Percentiles rank a stretch among this genome's conserved stretches.
Evolutionary conservation across 2,797 vertebrate species (phyloP).

Genomic region (Thunnus albacares): DNA sequence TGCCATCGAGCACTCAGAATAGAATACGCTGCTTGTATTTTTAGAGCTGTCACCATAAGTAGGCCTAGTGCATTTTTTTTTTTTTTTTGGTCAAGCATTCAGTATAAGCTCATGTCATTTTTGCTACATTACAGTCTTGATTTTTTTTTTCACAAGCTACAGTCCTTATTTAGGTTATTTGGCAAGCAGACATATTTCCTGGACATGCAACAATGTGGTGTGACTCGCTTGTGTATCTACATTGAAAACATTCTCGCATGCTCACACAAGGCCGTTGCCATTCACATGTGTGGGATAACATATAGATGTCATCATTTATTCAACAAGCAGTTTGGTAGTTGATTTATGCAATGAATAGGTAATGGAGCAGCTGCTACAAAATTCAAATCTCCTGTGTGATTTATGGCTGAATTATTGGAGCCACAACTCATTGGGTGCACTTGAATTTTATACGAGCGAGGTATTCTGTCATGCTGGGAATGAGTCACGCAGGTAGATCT

Average conservation of each 20-base stretch:
- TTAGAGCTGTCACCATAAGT: conserved; percentile 73
- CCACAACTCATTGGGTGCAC: conserved; percentile 43
- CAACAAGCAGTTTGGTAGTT: conserved; percentile 77
- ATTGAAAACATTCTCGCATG: conserved; percentile 33
- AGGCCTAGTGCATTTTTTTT: conserved; percentile 42
- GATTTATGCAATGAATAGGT: conserved; percentile 81
- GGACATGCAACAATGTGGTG: background rate
- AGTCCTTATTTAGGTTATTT: conserved; percentile 9
- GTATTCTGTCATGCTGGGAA: conserved; percentile 45
- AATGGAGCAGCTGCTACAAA: conserved; percentile 72
- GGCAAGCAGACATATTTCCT: background rate
- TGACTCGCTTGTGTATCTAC: conserved; percentile 22
- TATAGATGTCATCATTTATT: conserved; percentile 79
- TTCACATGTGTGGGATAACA: conserved; percentile 63
- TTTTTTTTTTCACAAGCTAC: conserved; percentile 3
- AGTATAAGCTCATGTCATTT: conserved; percentile 51
- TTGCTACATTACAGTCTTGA: conserved; percentile 3
- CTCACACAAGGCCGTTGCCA: conserved; percentile 30
- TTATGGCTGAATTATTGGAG: conserved; percentile 64
- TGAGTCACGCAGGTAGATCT: conserved; percentile 68
- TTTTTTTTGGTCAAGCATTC: conserved; percentile 63
- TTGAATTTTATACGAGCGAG: conserved; percentile 44
- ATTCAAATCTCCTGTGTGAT: conserved; percentile 67
- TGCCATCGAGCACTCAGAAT: conserved; percentile 61
- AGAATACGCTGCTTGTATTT: conserved; percentile 70